A percentile compares a stretch with the other conserved stretches of the same genome.
Evolutionary conservation across 2,888 invertebrate species (phyloP).

Genomic region (Protophormia terraenovae): DNA sequence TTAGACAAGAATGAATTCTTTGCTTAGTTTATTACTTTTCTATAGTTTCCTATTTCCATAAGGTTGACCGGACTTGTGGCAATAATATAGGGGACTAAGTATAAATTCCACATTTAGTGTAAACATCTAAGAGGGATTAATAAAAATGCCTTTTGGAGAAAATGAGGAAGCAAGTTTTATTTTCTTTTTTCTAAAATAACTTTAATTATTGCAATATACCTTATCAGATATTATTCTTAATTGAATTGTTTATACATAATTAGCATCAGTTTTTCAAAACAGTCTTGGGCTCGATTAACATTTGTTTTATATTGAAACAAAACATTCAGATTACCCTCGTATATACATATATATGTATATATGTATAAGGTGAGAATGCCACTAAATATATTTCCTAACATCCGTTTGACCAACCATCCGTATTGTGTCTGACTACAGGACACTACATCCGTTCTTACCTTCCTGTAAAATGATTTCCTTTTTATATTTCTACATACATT

Average conservation of each 20-base stretch:
- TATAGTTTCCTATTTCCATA: conserved; percentile 15
- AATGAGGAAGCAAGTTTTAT: not conserved
- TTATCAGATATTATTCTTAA: too few species aligned
- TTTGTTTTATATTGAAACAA: too few species aligned
- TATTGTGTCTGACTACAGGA: conserved; percentile 63
- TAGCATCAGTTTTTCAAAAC: too few species aligned
- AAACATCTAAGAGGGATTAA: not conserved
- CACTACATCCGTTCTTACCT: conserved; percentile 61
- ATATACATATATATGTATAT: not conserved
- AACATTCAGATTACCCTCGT: not conserved
- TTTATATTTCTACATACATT: conserved; percentile 11
- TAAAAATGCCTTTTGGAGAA: not conserved
- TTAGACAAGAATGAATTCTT: conserved; percentile 37
- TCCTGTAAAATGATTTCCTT: conserved; percentile 63
- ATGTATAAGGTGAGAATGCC: conserved; percentile 55
- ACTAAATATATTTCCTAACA: conserved; percentile 65
- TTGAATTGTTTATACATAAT: too few species aligned
- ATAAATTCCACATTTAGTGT: conserved; percentile 9
- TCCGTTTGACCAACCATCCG: conserved; percentile 57
- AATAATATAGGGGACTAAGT: not conserved
- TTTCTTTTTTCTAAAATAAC: not conserved
- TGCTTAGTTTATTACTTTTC: conserved; percentile 45
- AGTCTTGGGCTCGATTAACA: too few species aligned
- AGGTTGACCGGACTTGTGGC: conserved; percentile 10
- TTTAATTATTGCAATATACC: too few species aligned